Base-by-base conservation (phyloP, 2,888 invertebrate genomes). In the Venusia cambrica region DNA sequence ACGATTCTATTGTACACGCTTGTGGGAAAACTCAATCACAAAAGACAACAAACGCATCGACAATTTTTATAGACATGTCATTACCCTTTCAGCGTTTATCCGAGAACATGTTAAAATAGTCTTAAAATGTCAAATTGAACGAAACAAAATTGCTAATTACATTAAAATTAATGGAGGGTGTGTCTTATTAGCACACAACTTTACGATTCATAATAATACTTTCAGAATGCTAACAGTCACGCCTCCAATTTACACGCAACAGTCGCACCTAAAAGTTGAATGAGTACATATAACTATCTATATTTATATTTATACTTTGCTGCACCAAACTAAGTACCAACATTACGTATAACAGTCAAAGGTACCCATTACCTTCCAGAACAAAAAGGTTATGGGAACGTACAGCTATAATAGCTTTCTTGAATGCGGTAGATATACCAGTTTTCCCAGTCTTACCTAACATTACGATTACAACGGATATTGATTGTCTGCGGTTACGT, bases 11-110 rank as follows among this genome's bases (percentile, higher is more conserved):
- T 83, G 80, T 81, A 59, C 54, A 46, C 53, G 58, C 50, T 69
- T 76, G 75, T 85, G 85, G 73, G 84, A 85, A 84, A 73, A 74
- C 50, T 71, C 52, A 51, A 68, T 65, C 66, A 75, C 70, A 73
- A 75, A 69, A 75, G 63, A 69, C 70, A 69, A 60, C 64, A 64
- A 67, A 66, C 57, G 58, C 61, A 58, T 59, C 49, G 45, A 54
- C 49, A 45, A 55, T 60, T 66, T 59, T 59, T 55, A 55, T 46
- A 37, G 41, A 38, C 39, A 48, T 46, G 32, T 34, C 38, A 46
- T 39, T 45, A 45, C 40, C 14, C 16, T 39, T 51, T 48, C 40
- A 48, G 30, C 42, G 36, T 9, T 30, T 20, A 45, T 34, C 42
- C 26, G 40, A 34, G 45, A 30, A 33, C 28, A 44, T 44, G 41